A percentile compares a stretch with the other conserved stretches of the same genome.
Conservation (phyloP, 2,113 vertebrate species). For the Stegastes partitus region DNA sequence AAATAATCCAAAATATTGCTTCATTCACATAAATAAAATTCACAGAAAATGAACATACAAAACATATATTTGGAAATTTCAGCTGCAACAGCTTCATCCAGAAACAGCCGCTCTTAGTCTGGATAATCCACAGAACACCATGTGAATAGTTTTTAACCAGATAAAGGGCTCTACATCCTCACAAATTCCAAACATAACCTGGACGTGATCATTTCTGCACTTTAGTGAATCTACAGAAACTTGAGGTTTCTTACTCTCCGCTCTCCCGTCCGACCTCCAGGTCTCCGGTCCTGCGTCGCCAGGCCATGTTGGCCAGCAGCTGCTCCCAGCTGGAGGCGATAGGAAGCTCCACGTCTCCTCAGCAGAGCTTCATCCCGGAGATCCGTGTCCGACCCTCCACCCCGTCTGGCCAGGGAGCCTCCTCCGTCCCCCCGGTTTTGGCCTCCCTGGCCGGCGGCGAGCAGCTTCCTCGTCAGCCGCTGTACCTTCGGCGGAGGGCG, state of each 20-base stretch:
- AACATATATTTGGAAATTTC: too few relatives aligned
- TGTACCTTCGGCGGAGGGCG: slow-evolving; percentile 81
- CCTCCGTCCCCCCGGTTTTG: slow-evolving; percentile 33
- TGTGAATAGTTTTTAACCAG: too few relatives aligned
- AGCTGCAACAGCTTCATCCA: too few relatives aligned
- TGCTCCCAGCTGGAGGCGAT: slow-evolving; percentile 92
- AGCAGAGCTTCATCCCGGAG: slow-evolving; percentile 86
- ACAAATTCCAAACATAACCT: not conserved
- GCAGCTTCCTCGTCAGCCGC: slow-evolving; percentile 47
- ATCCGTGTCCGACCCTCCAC: slow-evolving; percentile 84
- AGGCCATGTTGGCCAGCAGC: slow-evolving; percentile 88
- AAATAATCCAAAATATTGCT: too few relatives aligned
- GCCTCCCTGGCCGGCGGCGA: slow-evolving; percentile 39
- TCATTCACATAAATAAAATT: too few relatives aligned
- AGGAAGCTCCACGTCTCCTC: slow-evolving; percentile 71
- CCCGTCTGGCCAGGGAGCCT: slow-evolving; percentile 49
- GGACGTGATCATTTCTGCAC: not conserved
- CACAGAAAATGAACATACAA: too few relatives aligned
- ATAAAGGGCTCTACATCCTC: too few relatives aligned
- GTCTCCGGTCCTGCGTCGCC: slow-evolving; percentile 83
- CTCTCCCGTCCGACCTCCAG: slow-evolving; percentile 53
- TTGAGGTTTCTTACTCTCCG: not conserved
- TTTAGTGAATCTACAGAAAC: not conserved
- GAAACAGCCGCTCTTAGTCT: too few relatives aligned
- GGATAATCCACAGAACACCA: too few relatives aligned